phyloP scores from a whole-genome alignment of 1,140 invertebrate species.

The Parapsyche elsis region DNA sequence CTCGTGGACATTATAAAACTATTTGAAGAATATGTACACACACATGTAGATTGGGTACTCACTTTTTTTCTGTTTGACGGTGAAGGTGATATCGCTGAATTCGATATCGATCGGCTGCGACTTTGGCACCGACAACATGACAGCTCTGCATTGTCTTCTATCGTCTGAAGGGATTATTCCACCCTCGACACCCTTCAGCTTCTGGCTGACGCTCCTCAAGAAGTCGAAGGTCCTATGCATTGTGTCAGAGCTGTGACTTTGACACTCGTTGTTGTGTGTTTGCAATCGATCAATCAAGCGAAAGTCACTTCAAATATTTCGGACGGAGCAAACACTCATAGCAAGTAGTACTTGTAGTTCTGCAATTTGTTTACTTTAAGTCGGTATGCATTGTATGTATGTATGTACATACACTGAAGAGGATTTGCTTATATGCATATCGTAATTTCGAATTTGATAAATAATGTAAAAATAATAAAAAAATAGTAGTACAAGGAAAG shows the following conservation, averaged over 20 bases:
- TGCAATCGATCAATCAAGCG: no score
- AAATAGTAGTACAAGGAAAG: slow-evolving; percentile 7
- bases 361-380: background rate
- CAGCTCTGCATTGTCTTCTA: slow-evolving; percentile 47
- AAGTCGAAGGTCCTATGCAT: slow-evolving; percentile 53
- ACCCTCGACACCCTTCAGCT: slow-evolving; percentile 43
- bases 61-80: slow-evolving; percentile 72
- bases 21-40: background rate
- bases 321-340: no score
- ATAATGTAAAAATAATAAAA: background rate
- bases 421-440: background rate
- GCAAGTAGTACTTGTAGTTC: background rate
- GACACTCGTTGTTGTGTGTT: no score
- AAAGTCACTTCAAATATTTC: no score
- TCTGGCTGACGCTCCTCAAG: slow-evolving; percentile 48
- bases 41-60: slow-evolving; percentile 35
- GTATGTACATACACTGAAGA: no score
- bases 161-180: slow-evolving; percentile 17
- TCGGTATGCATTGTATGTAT: background rate
- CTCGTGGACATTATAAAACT: no score
- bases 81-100: slow-evolving; percentile 72
- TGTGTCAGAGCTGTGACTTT: background rate
- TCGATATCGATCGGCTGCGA: slow-evolving; percentile 70
- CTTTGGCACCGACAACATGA: slow-evolving; percentile 59
- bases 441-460: background rate